These are phyloP conservation scores for Drosophila barbarae DNA, from an alignment of 2,888 invertebrate genomes.

Conservation along the genomic window DNA sequence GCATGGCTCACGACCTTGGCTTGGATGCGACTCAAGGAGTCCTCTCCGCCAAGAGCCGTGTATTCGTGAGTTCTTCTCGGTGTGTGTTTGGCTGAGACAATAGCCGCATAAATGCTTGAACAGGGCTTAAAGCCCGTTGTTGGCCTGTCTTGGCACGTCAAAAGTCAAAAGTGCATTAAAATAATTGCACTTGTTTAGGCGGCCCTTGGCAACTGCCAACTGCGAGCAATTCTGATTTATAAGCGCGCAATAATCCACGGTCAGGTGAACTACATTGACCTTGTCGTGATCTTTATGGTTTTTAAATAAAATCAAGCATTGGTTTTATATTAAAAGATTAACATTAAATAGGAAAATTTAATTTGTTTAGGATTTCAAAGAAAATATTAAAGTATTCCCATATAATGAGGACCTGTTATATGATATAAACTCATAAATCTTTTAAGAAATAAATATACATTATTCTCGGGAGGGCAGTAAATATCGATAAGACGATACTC, in stretches of 20 bases:
- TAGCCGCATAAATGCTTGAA: conserved; percentile 64
- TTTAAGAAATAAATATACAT: no score
- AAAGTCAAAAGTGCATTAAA: conserved; percentile 79
- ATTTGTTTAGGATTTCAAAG: no score
- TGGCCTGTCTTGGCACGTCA: conserved; percentile 33
- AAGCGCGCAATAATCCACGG: conserved; percentile 19
- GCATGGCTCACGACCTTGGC: conserved; percentile 54
- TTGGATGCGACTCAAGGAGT: conserved; percentile 31
- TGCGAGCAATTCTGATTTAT: conserved; percentile 41
- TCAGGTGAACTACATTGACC: neutral
- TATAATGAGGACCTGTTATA: no score
- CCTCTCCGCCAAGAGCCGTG: conserved; percentile 36
- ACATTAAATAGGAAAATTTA: neutral
- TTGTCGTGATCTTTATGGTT: neutral
- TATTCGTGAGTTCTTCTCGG: neutral
- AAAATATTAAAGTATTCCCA: no score
- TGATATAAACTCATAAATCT: no score
- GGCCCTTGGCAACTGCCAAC: conserved; percentile 45
- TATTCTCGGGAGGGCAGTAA: no score
- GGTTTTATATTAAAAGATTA: no score
- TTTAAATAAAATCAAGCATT: neutral
- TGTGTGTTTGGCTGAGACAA: conserved; percentile 53
- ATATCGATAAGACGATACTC: no score
- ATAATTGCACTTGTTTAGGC: conserved; percentile 77
- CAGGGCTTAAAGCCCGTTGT: conserved; percentile 57